A percentile compares a stretch with the other conserved stretches of the same genome.
Conservation (phyloP, 2,888 invertebrate genomes). For the Leptinotarsa haldemani region DNA sequence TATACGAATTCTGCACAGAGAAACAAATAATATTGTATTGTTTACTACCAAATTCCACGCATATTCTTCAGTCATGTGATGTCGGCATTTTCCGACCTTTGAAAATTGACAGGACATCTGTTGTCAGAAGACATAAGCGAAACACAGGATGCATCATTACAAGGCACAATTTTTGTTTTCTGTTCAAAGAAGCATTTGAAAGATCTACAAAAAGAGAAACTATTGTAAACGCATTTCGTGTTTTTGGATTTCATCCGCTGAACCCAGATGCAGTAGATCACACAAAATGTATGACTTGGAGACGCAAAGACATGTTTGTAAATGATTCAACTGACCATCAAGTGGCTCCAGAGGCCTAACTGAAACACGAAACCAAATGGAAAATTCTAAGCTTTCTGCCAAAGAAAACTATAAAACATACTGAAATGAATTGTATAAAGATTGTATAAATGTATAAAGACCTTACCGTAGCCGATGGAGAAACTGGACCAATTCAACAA, state of each 20-base stretch:
- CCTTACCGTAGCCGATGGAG: conserved; percentile 7
- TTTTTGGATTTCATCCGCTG: conserved; percentile 43
- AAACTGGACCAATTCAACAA: conserved; percentile 12
- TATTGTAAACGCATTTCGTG: conserved; percentile 44
- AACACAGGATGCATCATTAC: conserved; percentile 21
- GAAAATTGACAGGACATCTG: conserved; percentile 34
- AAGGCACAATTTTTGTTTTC: conserved; percentile 32
- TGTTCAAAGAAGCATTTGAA: conserved; percentile 41
- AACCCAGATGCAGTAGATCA: conserved; percentile 43
- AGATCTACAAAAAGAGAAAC: conserved; percentile 40
- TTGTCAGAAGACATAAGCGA: conserved; percentile 40
- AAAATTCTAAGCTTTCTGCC: neutral
- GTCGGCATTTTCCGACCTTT: conserved; percentile 37
- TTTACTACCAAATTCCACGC: conserved; percentile 33
- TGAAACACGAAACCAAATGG: neutral
- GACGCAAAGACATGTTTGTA: conserved; percentile 3
- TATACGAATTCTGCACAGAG: conserved; percentile 27
- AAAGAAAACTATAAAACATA: conserved; percentile 8
- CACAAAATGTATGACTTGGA: conserved; percentile 30
- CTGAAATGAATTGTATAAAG: conserved; percentile 10
- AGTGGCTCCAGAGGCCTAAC: neutral
- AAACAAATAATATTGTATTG: conserved; percentile 5
- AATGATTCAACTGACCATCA: neutral
- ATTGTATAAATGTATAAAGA: no score
- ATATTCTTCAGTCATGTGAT: conserved; percentile 41